Evolutionary conservation across 92 coral and sea anemone species (phyloP).

Genomic region (Metridium senile): DNA sequence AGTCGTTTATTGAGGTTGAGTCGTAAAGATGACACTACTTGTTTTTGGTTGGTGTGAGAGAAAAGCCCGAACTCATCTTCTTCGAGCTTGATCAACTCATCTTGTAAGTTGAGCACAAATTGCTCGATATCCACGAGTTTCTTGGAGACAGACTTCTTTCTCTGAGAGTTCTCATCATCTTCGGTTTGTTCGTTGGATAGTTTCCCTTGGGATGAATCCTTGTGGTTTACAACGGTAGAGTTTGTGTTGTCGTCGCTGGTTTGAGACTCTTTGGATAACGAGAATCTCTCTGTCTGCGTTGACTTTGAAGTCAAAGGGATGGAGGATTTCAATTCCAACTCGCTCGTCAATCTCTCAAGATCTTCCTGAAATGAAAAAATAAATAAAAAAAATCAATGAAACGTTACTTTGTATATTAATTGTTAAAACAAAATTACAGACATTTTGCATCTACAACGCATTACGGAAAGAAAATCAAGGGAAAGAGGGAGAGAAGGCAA

Average conservation of each 20-base stretch:
- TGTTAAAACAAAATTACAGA: too few species aligned
- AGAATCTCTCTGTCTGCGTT: neutral
- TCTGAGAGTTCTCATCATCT: neutral
- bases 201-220: neutral
- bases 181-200: slow-evolving; percentile 2
- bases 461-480: neutral
- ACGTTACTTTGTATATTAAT: too few species aligned
- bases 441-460: too few species aligned
- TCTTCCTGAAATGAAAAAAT: slow-evolving; percentile 38
- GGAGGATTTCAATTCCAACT: slow-evolving; percentile 1
- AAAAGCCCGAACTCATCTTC: slow-evolving; percentile 37
- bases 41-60: slow-evolving; percentile 34
- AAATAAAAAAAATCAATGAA: slow-evolving; percentile 1
- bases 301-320: neutral
- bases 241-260: neutral
- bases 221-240: neutral
- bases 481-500: neutral
- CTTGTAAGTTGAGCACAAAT: slow-evolving; percentile 32
- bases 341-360: neutral
- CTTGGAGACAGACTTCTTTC: slow-evolving; percentile 12
- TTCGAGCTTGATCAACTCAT: slow-evolving; percentile 34
- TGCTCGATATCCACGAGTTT: slow-evolving; percentile 26
- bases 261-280: neutral
- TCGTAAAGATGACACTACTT: slow-evolving; percentile 43
- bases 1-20: slow-evolving; percentile 50